Evolutionary conservation across 2,797 vertebrate species (phyloP).

Genomic region (Holocentrus rufus): DNA sequence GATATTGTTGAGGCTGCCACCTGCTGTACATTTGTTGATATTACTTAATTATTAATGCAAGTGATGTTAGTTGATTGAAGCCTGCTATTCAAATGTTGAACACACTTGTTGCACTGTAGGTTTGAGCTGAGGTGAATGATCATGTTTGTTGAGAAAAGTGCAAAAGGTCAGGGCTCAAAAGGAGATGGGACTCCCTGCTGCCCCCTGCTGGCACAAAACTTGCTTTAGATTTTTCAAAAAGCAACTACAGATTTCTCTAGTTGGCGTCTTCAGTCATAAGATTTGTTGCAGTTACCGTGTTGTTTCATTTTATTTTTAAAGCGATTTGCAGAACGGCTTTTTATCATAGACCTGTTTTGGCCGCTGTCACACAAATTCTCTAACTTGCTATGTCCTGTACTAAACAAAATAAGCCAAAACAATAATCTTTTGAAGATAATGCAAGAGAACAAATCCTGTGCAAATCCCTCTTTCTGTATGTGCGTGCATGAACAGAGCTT

Average conservation of each 20-base stretch:
- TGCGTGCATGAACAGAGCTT: slow-evolving; percentile 33
- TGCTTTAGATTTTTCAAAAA: background rate
- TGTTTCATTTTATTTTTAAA: no score
- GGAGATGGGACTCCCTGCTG: slow-evolving; percentile 37
- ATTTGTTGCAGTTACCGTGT: background rate
- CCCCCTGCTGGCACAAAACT: slow-evolving; percentile 50
- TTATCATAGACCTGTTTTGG: background rate
- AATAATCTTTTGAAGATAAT: background rate
- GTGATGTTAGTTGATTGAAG: background rate
- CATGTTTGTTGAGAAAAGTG: slow-evolving; percentile 11
- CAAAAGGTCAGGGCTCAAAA: background rate
- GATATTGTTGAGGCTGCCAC: background rate
- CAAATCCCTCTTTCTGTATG: background rate
- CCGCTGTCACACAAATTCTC: slow-evolving; percentile 8
- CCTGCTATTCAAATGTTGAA: background rate
- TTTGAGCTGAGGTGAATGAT: slow-evolving; percentile 33
- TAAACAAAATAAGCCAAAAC: slow-evolving; percentile 38
- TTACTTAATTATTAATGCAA: background rate
- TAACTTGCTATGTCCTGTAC: slow-evolving; percentile 12
- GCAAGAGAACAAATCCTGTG: background rate
- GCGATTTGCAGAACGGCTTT: background rate
- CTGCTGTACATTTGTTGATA: background rate
- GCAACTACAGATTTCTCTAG: background rate
- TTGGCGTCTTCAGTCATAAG: background rate
- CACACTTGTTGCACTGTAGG: slow-evolving; percentile 7